Evolutionary conservation across 2,888 invertebrate species (phyloP).

Genomic region (Empis livida): DNA sequence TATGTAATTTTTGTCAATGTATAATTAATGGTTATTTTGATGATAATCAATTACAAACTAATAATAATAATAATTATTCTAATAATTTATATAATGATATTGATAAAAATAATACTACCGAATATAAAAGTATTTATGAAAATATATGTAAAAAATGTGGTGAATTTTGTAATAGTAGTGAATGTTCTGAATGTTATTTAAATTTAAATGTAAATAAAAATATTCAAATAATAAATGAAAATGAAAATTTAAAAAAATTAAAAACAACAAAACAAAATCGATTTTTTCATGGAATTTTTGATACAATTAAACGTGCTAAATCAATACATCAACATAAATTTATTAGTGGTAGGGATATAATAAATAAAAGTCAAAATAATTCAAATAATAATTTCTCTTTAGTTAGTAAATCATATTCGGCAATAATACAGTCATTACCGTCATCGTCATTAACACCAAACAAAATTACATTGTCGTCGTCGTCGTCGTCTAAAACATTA

Average conservation of each 20-base stretch:
- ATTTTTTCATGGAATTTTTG: constrained; percentile 21
- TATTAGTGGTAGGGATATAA: not conserved
- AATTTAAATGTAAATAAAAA: not conserved
- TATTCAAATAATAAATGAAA: constrained; percentile 5
- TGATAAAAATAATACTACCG: not conserved
- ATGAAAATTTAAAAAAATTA: constrained; percentile 3
- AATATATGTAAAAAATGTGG: constrained; percentile 31
- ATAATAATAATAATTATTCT: not conserved
- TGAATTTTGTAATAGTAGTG: constrained; percentile 24
- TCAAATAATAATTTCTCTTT: not conserved
- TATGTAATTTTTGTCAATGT: constrained; percentile 31
- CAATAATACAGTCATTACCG: not conserved
- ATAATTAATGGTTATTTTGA: constrained; percentile 23
- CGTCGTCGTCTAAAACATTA: constrained; percentile 1
- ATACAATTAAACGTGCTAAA: constrained; percentile 20
- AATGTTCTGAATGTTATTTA: constrained; percentile 17
- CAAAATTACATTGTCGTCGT: not conserved
- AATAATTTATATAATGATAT: constrained; percentile 1
- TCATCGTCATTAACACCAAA: constrained; percentile 1
- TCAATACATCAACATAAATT: constrained; percentile 1
- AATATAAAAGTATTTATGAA: constrained; percentile 27
- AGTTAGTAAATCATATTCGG: not conserved
- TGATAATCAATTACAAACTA: constrained; percentile 5
- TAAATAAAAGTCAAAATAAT: not conserved
- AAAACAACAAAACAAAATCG: constrained; percentile 14